Evolutionary conservation across 2,113 vertebrate species (phyloP).

Genomic region (Sinocyclocheilus rhinocerous): DNA sequence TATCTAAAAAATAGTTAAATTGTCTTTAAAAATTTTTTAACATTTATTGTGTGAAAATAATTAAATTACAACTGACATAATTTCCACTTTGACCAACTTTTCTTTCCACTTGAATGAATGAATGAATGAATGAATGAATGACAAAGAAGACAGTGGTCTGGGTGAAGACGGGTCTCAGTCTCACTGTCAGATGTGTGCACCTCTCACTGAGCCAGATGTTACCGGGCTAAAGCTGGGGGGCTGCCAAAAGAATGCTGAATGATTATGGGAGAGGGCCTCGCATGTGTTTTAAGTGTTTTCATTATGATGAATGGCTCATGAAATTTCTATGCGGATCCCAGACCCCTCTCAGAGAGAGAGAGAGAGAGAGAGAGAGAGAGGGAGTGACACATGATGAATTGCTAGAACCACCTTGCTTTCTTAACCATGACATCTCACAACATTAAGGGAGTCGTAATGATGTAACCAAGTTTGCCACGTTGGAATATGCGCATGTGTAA

Average conservation of each 20-base stretch:
- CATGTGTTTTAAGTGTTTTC: constrained; percentile 51
- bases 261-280: constrained; percentile 33
- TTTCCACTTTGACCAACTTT: too few species aligned
- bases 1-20: too few species aligned
- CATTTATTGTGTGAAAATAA: too few species aligned
- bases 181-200: constrained; percentile 2
- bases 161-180: not conserved
- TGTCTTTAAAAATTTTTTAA: too few species aligned
- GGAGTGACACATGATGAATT: not conserved
- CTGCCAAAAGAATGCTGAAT: constrained; percentile 41
- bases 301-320: constrained; percentile 51
- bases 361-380: constrained; percentile 35
- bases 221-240: constrained; percentile 20
- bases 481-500: not conserved
- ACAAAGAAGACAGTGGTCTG: not conserved
- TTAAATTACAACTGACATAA: too few species aligned
- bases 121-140: too few species aligned
- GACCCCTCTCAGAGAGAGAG: constrained; percentile 25
- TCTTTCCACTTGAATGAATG: too few species aligned
- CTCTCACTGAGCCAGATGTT: constrained; percentile 37
- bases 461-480: not conserved
- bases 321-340: constrained; percentile 39
- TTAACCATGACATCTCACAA: not conserved
- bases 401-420: not conserved
- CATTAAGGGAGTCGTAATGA: not conserved